phyloP scores from a whole-genome alignment of 2,888 invertebrate genomes.

The Synanthedon vespiformis region DNA sequence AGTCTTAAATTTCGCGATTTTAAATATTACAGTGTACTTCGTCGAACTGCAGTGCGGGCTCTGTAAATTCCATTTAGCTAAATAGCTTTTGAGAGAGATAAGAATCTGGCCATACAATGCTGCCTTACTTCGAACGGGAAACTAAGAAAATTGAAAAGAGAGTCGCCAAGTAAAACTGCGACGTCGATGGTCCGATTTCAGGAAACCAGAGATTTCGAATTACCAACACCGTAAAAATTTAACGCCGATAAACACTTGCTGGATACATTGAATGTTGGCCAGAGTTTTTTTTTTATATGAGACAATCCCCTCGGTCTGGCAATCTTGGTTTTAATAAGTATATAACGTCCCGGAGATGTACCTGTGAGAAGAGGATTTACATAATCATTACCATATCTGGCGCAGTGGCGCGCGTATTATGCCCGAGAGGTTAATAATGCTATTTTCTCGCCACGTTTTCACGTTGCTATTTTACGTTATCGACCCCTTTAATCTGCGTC shows the following conservation, averaged over 20 bases:
- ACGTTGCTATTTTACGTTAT: constrained; percentile 67
- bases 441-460: constrained; percentile 71
- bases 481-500: constrained; percentile 64
- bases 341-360: constrained; percentile 66
- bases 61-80: constrained; percentile 71
- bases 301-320: constrained; percentile 52
- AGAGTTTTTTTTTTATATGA: constrained; percentile 45
- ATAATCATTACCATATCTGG: constrained; percentile 72
- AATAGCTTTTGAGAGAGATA: constrained; percentile 69
- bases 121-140: constrained; percentile 56
- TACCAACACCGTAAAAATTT: constrained; percentile 57
- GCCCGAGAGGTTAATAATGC: constrained; percentile 70
- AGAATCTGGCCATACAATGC: constrained; percentile 69
- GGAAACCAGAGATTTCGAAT: constrained; percentile 58
- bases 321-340: constrained; percentile 70
- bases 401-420: constrained; percentile 69
- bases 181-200: constrained; percentile 61
- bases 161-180: constrained; percentile 61
- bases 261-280: constrained; percentile 28
- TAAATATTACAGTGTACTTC: constrained; percentile 68
- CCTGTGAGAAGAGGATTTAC: constrained; percentile 68
- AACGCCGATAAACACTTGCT: constrained; percentile 49
- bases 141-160: constrained; percentile 70
- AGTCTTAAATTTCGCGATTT: constrained; percentile 65
- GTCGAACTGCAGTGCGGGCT: constrained; percentile 69